phyloP scores from a whole-genome alignment of 2,113 vertebrate species.

The Coptodon rendalli region DNA sequence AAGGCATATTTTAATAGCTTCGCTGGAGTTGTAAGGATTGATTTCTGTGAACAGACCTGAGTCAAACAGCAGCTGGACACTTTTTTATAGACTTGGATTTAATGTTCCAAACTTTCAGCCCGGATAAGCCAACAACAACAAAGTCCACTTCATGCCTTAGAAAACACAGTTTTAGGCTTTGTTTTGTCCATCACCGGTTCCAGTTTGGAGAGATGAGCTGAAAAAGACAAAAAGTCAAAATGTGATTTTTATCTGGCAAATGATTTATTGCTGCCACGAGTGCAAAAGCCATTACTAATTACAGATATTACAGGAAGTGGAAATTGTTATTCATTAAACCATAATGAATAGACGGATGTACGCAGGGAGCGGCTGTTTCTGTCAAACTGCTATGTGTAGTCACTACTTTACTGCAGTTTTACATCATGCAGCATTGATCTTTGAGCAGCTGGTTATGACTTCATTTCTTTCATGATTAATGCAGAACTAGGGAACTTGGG shows the following conservation, averaged over 20 bases:
- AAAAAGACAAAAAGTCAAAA: not conserved
- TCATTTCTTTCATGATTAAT: not conserved
- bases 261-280: not conserved
- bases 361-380: not conserved
- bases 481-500: not conserved
- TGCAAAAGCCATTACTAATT: not conserved
- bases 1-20: conserved; percentile 1
- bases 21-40: not conserved
- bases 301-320: not conserved
- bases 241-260: not conserved
- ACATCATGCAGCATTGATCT: not conserved
- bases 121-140: not conserved
- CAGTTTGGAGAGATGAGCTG: not conserved
- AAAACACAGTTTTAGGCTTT: not conserved
- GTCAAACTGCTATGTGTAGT: not conserved
- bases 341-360: not conserved
- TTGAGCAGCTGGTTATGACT: not conserved
- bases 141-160: not conserved
- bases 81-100: not conserved
- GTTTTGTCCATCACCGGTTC: not conserved
- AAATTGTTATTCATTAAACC: not conserved
- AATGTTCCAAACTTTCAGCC: not conserved
- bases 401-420: not conserved
- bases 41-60: not conserved
- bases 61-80: not conserved